Percentiles rank a stretch among this genome's conserved stretches.
Conservation (phyloP, 2,888 invertebrate genomes). For the Agrotis ipsilon region DNA sequence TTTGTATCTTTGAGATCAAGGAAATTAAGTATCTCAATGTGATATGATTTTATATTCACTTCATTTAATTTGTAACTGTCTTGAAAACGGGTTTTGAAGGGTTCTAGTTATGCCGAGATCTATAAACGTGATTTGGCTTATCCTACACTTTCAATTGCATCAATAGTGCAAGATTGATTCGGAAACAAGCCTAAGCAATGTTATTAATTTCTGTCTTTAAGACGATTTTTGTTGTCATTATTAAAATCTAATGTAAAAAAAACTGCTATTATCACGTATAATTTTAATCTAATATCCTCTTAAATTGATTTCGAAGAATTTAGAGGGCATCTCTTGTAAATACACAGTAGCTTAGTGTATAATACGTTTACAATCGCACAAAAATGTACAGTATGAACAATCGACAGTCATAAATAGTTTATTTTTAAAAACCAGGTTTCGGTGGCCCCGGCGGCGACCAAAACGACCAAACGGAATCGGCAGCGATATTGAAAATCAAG, state of each 20-base stretch:
- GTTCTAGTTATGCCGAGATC: no score
- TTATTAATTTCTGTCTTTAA: no score
- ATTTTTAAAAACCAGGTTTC: slow-evolving; percentile 80
- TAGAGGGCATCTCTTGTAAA: slow-evolving; percentile 9
- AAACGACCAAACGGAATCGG: slow-evolving; percentile 98
- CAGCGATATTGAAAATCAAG: slow-evolving; percentile 99
- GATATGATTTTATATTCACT: neutral
- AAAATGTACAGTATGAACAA: slow-evolving; percentile 46
- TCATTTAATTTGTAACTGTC: neutral
- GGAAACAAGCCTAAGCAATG: no score
- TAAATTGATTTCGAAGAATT: neutral
- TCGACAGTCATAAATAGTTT: slow-evolving; percentile 71
- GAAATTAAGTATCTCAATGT: neutral
- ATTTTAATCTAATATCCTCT: no score
- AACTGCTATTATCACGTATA: no score
- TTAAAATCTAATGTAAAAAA: no score
- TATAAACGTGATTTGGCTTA: no score
- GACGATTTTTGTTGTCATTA: no score
- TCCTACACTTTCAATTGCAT: no score
- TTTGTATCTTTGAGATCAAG: neutral
- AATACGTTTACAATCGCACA: slow-evolving; percentile 77
- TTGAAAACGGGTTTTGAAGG: neutral
- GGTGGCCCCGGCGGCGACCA: slow-evolving; percentile 90
- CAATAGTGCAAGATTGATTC: no score
- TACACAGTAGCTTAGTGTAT: slow-evolving; percentile 5